These are phyloP conservation scores for Leucoraja erinaceus DNA, from an alignment of 2,113 vertebrate genomes.

Conservation along the genomic window DNA sequence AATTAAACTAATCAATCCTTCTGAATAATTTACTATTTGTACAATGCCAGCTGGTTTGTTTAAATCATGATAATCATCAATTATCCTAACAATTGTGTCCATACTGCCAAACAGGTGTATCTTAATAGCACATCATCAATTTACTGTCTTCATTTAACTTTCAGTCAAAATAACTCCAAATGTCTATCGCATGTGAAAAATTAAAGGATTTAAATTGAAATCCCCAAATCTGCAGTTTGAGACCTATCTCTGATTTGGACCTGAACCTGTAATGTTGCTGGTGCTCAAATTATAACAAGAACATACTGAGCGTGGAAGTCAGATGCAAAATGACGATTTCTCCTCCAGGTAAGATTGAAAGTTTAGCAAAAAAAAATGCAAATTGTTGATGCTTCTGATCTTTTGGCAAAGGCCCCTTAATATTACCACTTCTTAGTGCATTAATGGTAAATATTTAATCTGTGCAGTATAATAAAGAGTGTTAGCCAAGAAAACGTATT, in stretches of 20 bases:
- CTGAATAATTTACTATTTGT: neutral
- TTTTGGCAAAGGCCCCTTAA: neutral
- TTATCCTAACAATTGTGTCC: neutral
- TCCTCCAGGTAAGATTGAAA: neutral
- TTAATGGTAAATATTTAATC: neutral
- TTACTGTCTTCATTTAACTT: no score
- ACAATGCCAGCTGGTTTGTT: neutral
- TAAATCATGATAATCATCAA: neutral
- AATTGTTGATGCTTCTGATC: neutral
- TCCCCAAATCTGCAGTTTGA: neutral
- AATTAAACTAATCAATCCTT: no score
- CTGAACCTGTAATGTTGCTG: neutral
- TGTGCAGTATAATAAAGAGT: neutral
- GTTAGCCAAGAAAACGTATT: neutral
- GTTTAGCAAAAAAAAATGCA: neutral
- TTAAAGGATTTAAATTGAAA: neutral
- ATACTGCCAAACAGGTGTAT: neutral
- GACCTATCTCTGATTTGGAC: neutral
- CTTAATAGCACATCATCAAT: no score
- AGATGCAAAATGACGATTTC: neutral
- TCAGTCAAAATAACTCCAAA: neutral
- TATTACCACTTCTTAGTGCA: neutral
- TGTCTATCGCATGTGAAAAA: neutral
- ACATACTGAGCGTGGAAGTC: neutral
- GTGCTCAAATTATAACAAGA: neutral